Conservation (phyloP, 2,113 vertebrate species). For the Sardina pilchardus region DNA sequence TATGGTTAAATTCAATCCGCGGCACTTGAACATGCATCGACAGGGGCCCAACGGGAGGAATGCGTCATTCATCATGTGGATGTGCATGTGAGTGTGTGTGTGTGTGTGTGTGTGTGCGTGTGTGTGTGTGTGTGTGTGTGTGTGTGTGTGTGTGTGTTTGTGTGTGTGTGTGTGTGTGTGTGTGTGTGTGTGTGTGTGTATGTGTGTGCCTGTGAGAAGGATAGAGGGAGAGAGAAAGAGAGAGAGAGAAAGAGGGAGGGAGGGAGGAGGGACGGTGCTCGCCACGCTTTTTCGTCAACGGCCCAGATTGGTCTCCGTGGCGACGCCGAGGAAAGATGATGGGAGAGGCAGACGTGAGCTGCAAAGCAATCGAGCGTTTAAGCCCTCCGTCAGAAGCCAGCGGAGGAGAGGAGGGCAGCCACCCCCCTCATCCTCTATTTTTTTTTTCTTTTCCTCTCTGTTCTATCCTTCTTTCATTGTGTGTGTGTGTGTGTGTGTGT, state of each 20-base stretch:
- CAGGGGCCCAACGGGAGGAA: constrained; percentile 70
- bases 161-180: constrained; percentile 31
- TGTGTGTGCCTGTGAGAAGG: constrained; percentile 49
- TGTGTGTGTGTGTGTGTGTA: neutral
- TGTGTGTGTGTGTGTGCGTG: constrained; percentile 19
- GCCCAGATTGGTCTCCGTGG: constrained; percentile 71
- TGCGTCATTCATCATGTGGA: constrained; percentile 72
- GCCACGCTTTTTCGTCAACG: constrained; percentile 39
- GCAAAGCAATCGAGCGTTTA: constrained; percentile 80
- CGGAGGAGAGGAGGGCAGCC: constrained; percentile 57
- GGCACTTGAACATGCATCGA: constrained; percentile 79
- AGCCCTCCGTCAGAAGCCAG: constrained; percentile 75
- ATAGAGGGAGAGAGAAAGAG: constrained; percentile 32
- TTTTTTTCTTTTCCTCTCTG: constrained; percentile 49
- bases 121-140: constrained; percentile 10
- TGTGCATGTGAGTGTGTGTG: constrained; percentile 55
- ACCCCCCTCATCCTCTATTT: constrained; percentile 45
- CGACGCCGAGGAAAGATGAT: constrained; percentile 75
- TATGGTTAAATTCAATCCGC: constrained; percentile 79
- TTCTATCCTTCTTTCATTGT: neutral
- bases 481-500: constrained; percentile 14
- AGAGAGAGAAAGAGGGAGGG: neutral
- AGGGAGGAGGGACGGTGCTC: neutral
- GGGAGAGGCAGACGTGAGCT: constrained; percentile 74
- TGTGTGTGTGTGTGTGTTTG: constrained; percentile 27